phyloP scores from a whole-genome alignment of 2,113 vertebrate species.

The Brachypteracias leptosomus region DNA sequence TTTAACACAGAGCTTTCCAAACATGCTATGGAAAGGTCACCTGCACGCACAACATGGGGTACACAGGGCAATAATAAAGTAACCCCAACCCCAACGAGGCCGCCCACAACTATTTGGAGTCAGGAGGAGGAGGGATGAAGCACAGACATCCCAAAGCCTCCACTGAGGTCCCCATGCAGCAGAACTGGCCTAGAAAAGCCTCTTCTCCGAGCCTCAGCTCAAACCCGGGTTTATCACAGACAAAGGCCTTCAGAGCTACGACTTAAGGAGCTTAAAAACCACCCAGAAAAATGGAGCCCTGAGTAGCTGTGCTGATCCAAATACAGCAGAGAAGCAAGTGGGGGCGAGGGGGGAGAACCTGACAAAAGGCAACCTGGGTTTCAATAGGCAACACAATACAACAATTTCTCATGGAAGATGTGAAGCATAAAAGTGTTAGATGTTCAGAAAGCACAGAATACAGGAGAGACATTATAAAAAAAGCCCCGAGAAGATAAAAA shows the following conservation, averaged over 20 bases:
- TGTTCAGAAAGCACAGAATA: slow-evolving; percentile 75
- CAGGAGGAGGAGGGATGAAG: not conserved
- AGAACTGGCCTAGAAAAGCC: slow-evolving; percentile 17
- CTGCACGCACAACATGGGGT: not conserved
- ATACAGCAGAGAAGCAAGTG: slow-evolving; percentile 63
- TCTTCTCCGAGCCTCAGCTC: not conserved
- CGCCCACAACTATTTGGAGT: not conserved
- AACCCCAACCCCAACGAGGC: not conserved
- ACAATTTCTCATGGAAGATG: slow-evolving; percentile 67
- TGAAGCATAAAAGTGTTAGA: slow-evolving; percentile 75
- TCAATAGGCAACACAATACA: slow-evolving; percentile 74
- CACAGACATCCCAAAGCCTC: not conserved
- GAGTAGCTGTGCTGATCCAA: slow-evolving; percentile 60
- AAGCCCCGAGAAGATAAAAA: slow-evolving; percentile 64
- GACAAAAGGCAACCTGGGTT: slow-evolving; percentile 71
- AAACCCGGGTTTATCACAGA: slow-evolving; percentile 19
- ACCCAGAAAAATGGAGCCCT: slow-evolving; percentile 58
- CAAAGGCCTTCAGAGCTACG: slow-evolving; percentile 30
- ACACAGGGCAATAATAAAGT: not conserved
- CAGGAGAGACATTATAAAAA: slow-evolving; percentile 44
- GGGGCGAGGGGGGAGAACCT: slow-evolving; percentile 43
- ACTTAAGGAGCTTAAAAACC: slow-evolving; percentile 66
- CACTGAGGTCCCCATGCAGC: not conserved
- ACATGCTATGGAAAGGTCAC: not conserved
- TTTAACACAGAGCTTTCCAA: not conserved